Evolutionary conservation across 2,113 vertebrate genomes (phyloP), one percentile per base, ranked within the genome.

Genomic region (Labeo rohita): DNA sequence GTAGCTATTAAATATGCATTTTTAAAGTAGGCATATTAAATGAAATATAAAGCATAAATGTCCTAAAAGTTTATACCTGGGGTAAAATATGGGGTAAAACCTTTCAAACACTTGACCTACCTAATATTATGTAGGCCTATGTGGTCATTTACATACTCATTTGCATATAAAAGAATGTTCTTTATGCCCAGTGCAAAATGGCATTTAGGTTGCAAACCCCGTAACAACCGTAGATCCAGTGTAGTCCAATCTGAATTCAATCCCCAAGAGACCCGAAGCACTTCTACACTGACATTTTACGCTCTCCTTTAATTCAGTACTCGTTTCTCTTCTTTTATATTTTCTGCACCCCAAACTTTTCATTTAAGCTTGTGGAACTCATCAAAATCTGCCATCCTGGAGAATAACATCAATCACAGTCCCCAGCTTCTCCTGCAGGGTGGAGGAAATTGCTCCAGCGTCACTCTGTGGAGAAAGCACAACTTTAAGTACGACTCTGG

Each of bases 401-500:
- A 84, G 85, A 89, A 84, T 76, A 72, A 82, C 84, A 89, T 91
- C 89, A 86, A 91, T 90, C 84, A 89, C 76, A 78, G 66, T 49
- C 68, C 34, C 74, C 65, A 68, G 66, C 74, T 45, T 23, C 10
- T 82, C 74, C 80, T 86, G 83, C 85, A 85, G 86, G 84, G 83
- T 73, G 82, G 23, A 87, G 78, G 75, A 92, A 83, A 90, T 90
- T 84, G 84, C 83, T 82, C 50, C 23, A 23, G 50, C 45, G 28
- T 85, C 54, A 10, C 80, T 82, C 86, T 36, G 28, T 82, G 72
- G 63, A 52, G 74, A 87, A 83, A 83, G 77, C 54, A 43, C 23
- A 39, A 84, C 45, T 76, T 75, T 65, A 72, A 84, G 56, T 65
- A 49, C 68, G 70, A 85, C 83, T 89, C 86, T 83, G 54, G 89